Conservation (phyloP, 2,888 invertebrate genomes). For the Hydroisotoma schaefferi region DNA sequence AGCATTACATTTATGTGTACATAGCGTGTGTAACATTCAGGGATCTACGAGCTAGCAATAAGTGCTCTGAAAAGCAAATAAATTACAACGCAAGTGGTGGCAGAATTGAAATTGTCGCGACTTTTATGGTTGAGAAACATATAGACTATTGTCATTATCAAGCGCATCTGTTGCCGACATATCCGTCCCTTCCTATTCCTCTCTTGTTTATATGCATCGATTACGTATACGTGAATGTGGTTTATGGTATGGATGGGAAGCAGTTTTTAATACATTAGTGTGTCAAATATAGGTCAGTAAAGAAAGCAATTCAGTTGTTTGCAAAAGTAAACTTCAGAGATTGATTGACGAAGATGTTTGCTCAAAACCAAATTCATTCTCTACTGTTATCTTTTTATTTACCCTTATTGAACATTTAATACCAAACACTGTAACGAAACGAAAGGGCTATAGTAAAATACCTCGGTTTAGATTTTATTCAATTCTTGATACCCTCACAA, state of each 20-base stretch:
- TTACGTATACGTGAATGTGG: too few species aligned
- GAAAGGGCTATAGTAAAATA: background rate
- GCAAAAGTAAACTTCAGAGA: background rate
- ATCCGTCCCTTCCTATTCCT: constrained; percentile 11
- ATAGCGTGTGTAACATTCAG: background rate
- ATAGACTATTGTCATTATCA: constrained; percentile 23
- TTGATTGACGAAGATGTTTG: background rate
- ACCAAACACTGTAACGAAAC: too few species aligned
- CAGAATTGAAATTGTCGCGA: constrained; percentile 25
- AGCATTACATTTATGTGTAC: background rate
- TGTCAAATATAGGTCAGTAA: too few species aligned
- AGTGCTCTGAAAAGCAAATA: constrained; percentile 25
- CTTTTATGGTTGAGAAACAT: constrained; percentile 24
- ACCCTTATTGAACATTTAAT: too few species aligned
- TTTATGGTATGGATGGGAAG: too few species aligned
- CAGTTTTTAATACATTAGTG: too few species aligned
- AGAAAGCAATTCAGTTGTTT: too few species aligned
- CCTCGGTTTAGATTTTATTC: background rate
- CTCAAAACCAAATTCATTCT: too few species aligned
- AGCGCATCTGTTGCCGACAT: constrained; percentile 26
- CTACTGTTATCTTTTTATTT: too few species aligned
- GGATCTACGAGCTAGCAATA: background rate
- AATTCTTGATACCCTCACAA: background rate
- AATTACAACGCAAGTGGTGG: constrained; percentile 25
- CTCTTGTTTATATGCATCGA: too few species aligned